These are phyloP conservation scores for Zelleria hepariella DNA, from an alignment of 2,888 invertebrate species.

Conservation along the genomic window DNA sequence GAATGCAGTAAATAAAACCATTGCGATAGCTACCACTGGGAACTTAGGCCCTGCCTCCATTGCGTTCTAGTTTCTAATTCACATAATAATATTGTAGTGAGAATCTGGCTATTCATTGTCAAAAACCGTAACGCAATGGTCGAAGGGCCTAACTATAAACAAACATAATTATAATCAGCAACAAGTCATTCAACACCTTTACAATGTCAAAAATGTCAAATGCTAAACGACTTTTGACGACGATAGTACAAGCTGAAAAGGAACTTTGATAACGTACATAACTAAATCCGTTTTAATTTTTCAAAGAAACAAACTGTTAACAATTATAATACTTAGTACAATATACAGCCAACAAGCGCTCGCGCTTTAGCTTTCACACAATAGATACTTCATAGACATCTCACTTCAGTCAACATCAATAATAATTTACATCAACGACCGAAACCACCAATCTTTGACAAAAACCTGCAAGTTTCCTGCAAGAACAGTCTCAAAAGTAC, in stretches of 20 bases:
- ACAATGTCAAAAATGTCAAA: neutral
- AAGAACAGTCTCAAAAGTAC: too few species aligned
- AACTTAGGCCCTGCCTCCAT: too few species aligned
- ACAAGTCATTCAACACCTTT: neutral
- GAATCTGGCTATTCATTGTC: too few species aligned
- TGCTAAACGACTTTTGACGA: neutral
- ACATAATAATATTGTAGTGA: too few species aligned
- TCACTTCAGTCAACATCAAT: slow-evolving; percentile 38
- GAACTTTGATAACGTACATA: neutral
- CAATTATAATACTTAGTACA: too few species aligned
- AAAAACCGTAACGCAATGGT: too few species aligned
- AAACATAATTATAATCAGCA: neutral
- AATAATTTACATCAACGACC: neutral
- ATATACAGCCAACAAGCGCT: neutral
- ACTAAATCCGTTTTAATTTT: neutral
- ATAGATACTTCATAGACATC: slow-evolving; percentile 31
- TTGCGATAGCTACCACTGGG: neutral
- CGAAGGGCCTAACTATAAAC: too few species aligned
- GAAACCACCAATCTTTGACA: neutral
- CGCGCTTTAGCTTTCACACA: neutral
- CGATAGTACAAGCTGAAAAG: neutral
- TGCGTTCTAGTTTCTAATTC: too few species aligned
- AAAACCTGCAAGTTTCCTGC: neutral
- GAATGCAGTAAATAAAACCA: slow-evolving; percentile 18
- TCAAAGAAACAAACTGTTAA: neutral